Evolutionary conservation across 2,797 vertebrate genomes (phyloP), one percentile per base, ranked within the genome.

Genomic region (Varecia variegata): DNA sequence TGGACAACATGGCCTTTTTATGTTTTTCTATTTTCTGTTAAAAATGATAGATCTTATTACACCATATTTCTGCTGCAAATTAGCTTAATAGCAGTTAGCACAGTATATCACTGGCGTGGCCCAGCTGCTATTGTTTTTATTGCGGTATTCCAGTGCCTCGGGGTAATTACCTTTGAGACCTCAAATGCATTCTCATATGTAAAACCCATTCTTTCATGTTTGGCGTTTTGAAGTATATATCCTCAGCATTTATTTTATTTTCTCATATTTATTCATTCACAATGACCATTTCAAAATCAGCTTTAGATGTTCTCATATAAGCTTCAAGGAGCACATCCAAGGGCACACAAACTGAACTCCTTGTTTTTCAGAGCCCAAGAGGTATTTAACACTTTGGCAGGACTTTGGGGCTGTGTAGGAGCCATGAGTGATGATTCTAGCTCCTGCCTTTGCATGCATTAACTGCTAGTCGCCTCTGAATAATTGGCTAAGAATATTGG

Each of bases 371-470:
- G 96, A 94, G 40, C 60, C 5, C 0, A 9, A 90, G 56, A 84
- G 60, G 94, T 97, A 97, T 96, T 93, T 45, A 93, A 93, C 65
- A 83, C 88, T 52, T 88, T 97, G 95, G 93, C 96, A 97, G 83
- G 93, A 93, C 93, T 96, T 90, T 47, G 84, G 84, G 93, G n/a
- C 86, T 96, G 65, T 93, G 96, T 93, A 56, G 93, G 91, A 97
- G 74, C 95, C 79, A 1, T 97, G 96, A 98, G 88, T 94, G 96
- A 98, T 97, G 96, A 96, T 84, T 77, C 47, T 15, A 52, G 91
- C 89, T 95, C 96, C 95, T 97, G 97, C 85, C 35, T 88, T 90
- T 86, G 96, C 92, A 97, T 96, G 38, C 14, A 92, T 97, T 97
- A 95, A 95, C 95, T 96, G 93, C 93, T 94, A 95, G 97, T 58